phyloP scores from a whole-genome alignment of 1,140 invertebrate genomes.

The Hyphantria cunea region DNA sequence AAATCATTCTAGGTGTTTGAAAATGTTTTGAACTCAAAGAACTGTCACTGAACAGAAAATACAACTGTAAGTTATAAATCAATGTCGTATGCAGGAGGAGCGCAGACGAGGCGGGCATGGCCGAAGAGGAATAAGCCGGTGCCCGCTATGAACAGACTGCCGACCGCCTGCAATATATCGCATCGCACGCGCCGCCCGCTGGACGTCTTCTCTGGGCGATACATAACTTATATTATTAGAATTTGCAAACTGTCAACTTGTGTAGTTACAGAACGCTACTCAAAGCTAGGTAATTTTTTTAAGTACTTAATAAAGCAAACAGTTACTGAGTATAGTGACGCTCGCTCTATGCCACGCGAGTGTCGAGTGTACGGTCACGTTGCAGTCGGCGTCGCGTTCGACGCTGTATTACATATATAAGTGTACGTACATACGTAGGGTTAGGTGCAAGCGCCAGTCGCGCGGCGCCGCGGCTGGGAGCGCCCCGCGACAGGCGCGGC shows the following conservation, averaged over 20 bases:
- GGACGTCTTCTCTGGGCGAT: neutral
- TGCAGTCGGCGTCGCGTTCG: neutral
- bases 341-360: neutral
- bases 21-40: no score
- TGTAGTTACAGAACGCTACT: no score
- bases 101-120: neutral
- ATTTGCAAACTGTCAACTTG: no score
- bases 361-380: no score
- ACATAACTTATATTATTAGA: neutral
- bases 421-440: neutral
- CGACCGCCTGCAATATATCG: neutral
- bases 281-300: no score
- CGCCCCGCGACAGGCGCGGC: neutral
- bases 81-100: neutral
- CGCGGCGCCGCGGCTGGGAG: neutral
- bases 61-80: no score
- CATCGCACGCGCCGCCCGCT: constrained; percentile 1
- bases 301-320: no score
- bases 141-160: neutral
- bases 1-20: no score
- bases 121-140: neutral
- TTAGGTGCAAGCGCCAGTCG: neutral
- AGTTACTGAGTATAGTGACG: no score
- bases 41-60: no score
- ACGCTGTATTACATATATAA: neutral